A percentile compares a stretch with the other conserved stretches of the same genome.
Evolutionary conservation across 2,888 invertebrate genomes (phyloP).

Genomic region (Thumatha senex): DNA sequence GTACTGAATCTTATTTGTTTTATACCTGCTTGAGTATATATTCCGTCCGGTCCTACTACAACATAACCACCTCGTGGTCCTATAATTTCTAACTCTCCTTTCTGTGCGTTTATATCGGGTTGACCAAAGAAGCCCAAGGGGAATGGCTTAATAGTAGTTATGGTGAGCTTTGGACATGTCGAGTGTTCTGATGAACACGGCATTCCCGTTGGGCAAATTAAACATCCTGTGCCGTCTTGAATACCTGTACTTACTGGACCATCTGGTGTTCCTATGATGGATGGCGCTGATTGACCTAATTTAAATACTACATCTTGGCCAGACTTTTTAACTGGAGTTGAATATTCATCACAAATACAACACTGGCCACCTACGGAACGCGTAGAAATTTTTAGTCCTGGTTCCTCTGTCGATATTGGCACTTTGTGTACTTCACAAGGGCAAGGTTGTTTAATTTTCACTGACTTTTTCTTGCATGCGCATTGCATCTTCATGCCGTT

Average conservation of each 20-base stretch:
- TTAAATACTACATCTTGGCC: conserved; percentile 2
- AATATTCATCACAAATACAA: conserved; percentile 1
- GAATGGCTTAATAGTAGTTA: background rate
- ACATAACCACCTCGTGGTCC: conserved; percentile 5
- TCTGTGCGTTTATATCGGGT: background rate
- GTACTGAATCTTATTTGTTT: background rate
- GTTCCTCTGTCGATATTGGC: conserved; percentile 1
- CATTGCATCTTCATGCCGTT: conserved; percentile 1
- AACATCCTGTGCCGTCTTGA: conserved; percentile 2
- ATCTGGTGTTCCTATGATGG: background rate
- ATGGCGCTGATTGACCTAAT: conserved; percentile 1
- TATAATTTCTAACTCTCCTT: conserved; percentile 1
- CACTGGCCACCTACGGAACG: conserved; percentile 9
- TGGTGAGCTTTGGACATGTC: conserved; percentile 1
- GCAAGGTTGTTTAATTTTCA: conserved; percentile 10
- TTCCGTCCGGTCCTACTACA: conserved; percentile 7
- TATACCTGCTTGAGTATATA: conserved; percentile 16
- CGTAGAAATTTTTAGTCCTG: conserved; percentile 5
- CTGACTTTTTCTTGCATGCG: conserved; percentile 11
- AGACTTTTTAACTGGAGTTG: background rate
- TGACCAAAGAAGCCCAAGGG: conserved; percentile 2
- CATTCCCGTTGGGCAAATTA: conserved; percentile 1
- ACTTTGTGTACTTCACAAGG: conserved; percentile 15
- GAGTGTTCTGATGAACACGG: background rate
- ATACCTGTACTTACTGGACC: conserved; percentile 3